Conservation (phyloP, 2,113 vertebrate species). For the Lasiurus cinereus region DNA sequence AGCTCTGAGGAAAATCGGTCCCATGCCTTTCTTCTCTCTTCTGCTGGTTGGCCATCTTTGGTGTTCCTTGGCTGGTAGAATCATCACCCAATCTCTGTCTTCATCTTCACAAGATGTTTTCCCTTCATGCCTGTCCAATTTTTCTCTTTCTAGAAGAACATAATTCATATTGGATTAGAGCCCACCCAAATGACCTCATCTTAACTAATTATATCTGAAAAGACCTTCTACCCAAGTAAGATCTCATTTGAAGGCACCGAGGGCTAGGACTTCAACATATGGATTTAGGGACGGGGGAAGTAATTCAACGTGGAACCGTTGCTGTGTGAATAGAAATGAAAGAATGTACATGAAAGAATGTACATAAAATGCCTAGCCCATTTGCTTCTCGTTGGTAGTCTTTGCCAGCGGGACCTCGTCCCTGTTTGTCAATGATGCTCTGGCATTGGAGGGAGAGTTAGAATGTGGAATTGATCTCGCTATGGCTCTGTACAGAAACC, state of each 20-base stretch:
- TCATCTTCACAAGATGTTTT: not conserved
- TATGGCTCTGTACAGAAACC: not conserved
- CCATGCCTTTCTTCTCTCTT: not conserved
- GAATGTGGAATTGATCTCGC: constrained; percentile 44
- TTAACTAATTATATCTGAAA: not conserved
- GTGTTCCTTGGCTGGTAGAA: not conserved
- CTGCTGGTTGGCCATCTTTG: not conserved
- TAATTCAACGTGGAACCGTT: not conserved
- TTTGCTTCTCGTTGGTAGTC: not conserved
- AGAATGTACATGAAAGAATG: not conserved
- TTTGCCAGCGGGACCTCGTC: not conserved
- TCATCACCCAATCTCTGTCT: not conserved
- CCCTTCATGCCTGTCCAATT: not conserved
- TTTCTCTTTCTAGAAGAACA: not conserved
- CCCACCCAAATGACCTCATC: not conserved
- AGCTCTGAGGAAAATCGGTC: not conserved
- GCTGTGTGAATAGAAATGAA: not conserved
- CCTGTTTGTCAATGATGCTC: not conserved
- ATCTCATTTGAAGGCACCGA: not conserved
- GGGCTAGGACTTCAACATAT: not conserved
- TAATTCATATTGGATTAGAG: not conserved
- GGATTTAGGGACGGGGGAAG: not conserved
- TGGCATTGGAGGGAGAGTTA: not conserved
- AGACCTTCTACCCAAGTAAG: not conserved
- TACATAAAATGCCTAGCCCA: not conserved